Evolutionary conservation across 2,797 vertebrate species (phyloP).

Genomic region (Tapirus indicus): DNA sequence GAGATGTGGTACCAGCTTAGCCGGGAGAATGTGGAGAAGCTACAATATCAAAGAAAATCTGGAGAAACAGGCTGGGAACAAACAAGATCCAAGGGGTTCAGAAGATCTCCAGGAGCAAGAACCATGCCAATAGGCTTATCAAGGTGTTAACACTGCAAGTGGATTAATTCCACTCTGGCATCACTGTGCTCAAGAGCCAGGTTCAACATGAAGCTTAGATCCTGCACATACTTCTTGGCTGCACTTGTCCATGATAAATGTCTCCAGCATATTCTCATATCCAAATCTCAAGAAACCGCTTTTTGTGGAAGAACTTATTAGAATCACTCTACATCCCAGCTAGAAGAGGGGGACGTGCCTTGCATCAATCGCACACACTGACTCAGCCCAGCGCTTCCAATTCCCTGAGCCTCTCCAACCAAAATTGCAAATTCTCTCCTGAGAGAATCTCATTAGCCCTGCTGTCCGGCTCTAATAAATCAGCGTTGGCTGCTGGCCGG

Average conservation of each 20-base stretch:
- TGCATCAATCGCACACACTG: background rate
- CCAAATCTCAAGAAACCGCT: background rate
- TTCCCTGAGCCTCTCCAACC: background rate
- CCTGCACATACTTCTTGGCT: fast-evolving
- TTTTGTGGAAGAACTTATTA: background rate
- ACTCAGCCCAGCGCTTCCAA: background rate
- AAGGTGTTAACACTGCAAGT: fast-evolving
- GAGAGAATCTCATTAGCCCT: background rate
- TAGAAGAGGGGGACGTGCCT: fast-evolving
- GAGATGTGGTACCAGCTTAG: background rate
- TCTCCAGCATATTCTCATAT: background rate
- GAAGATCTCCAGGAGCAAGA: background rate
- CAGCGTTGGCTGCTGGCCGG: background rate
- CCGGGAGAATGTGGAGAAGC: background rate
- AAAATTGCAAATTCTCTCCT: background rate
- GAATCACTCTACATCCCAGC: background rate
- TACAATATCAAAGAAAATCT: background rate
- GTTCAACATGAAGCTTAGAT: no score
- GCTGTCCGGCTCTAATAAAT: background rate
- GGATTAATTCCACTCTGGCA: background rate
- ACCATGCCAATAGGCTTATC: fast-evolving
- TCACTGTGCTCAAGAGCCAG: background rate
- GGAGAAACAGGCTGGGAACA: background rate
- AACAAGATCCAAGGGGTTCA: no score
- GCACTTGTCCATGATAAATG: background rate